Conservation (phyloP, 2,888 invertebrate species). For the Mesorhabditis spiculigera region DNA sequence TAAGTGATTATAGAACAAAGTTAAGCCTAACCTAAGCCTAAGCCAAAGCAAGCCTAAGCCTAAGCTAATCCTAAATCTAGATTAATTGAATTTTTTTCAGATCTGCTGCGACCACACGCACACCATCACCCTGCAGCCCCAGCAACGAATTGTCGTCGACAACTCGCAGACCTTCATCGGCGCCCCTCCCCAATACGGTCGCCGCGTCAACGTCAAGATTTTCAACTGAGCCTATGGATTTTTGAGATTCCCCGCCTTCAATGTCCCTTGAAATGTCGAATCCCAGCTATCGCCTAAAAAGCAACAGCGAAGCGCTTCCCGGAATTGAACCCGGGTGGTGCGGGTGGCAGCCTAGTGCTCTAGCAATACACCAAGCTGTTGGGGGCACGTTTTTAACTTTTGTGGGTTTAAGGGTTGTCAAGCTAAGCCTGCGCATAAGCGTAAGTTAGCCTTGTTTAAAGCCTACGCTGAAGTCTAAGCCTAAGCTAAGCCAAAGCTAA, state of each 20-base stretch:
- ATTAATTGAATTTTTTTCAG: constrained; percentile 9
- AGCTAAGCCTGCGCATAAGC: not conserved
- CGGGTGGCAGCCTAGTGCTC: no score
- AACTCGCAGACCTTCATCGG: constrained; percentile 38
- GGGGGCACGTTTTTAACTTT: no score
- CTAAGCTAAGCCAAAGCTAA: not conserved
- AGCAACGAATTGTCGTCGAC: constrained; percentile 37
- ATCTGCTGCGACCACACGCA: constrained; percentile 29
- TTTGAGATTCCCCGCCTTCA: no score
- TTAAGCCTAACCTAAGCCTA: not conserved
- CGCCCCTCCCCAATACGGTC: constrained; percentile 34
- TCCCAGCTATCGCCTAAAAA: no score
- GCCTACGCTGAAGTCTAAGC: constrained; percentile 1
- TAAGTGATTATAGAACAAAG: not conserved
- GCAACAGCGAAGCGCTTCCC: no score
- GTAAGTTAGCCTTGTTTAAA: not conserved
- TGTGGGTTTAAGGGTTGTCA: not conserved
- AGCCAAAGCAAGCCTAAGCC: not conserved
- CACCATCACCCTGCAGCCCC: constrained; percentile 30
- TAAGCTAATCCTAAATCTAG: not conserved
- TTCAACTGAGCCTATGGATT: constrained; percentile 12
- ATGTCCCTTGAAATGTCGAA: no score
- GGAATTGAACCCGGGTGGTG: no score
- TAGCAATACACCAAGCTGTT: no score
- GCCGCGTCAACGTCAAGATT: constrained; percentile 25